Conservation (phyloP, 2,797 vertebrate genomes). For the Eulemur albifrons region DNA sequence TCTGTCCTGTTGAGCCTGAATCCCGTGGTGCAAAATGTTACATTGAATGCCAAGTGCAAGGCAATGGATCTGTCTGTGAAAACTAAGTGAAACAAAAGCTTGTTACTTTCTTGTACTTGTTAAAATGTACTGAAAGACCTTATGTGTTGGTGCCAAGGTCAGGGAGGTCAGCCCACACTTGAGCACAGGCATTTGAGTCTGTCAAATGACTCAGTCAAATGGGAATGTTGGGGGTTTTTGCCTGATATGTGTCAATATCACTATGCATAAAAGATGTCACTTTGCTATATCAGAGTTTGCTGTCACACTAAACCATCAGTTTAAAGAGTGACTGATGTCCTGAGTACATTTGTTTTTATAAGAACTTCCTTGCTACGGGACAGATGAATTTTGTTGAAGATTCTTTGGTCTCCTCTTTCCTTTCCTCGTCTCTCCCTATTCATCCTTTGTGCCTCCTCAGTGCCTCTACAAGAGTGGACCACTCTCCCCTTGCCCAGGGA, state of each 20-base stretch:
- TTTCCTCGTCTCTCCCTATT: background rate
- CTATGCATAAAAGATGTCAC: background rate
- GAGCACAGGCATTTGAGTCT: background rate
- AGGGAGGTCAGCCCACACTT: conserved; percentile 16
- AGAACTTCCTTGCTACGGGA: background rate
- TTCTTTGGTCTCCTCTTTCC: background rate
- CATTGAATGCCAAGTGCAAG: background rate
- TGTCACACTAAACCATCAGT: background rate
- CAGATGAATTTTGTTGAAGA: background rate
- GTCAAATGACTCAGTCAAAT: conserved; percentile 35
- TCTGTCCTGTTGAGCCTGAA: background rate
- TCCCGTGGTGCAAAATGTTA: background rate
- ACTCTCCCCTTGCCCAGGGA: background rate
- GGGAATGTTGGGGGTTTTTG: conserved; percentile 7
- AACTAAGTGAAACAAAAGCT: background rate
- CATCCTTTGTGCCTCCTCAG: background rate
- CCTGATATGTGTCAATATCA: background rate
- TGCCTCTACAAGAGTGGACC: too few species aligned
- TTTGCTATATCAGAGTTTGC: background rate
- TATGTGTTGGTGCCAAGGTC: background rate
- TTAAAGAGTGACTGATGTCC: conserved; percentile 6
- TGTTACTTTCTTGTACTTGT: background rate
- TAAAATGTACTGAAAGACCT: background rate
- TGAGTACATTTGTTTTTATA: background rate
- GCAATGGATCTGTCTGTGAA: background rate